Conservation (phyloP, 2,888 invertebrate genomes). For the Nemoura dubitans region DNA sequence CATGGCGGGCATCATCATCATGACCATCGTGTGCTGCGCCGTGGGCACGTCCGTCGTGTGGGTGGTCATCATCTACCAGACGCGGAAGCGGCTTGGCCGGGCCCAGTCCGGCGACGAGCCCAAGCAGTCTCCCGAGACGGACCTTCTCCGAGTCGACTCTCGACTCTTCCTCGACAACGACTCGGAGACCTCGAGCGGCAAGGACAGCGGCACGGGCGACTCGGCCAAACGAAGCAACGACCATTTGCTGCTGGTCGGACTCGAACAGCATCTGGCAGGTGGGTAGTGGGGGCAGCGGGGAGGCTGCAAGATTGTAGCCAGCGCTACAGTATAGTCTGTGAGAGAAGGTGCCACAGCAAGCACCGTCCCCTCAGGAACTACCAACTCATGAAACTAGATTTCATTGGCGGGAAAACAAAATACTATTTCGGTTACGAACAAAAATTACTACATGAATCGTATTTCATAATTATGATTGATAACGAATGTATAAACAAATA, state of each 20-base stretch:
- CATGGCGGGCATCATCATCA: slow-evolving; percentile 86
- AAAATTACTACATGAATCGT: too few species aligned
- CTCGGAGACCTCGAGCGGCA: slow-evolving; percentile 77
- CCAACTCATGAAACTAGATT: too few species aligned
- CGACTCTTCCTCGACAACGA: slow-evolving; percentile 69
- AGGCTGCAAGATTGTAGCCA: too few species aligned
- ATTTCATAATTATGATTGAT: too few species aligned
- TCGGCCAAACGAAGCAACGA: slow-evolving; percentile 78
- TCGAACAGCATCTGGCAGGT: background rate
- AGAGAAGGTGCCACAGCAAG: too few species aligned
- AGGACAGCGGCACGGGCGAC: slow-evolving; percentile 84
- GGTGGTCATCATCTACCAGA: slow-evolving; percentile 91
- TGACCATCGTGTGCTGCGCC: slow-evolving; percentile 89
- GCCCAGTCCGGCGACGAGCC: slow-evolving; percentile 54
- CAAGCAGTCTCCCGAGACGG: slow-evolving; percentile 7
- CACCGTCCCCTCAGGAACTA: too few species aligned
- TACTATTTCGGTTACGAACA: too few species aligned
- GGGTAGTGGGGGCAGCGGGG: too few species aligned
- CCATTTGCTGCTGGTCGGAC: slow-evolving; percentile 58
- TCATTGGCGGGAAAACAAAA: too few species aligned
- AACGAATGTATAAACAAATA: too few species aligned
- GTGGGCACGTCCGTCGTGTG: slow-evolving; percentile 91
- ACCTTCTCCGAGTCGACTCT: slow-evolving; percentile 58
- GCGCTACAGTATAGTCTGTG: too few species aligned
- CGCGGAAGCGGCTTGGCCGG: slow-evolving; percentile 71